Conservation (phyloP, 1,140 invertebrate genomes). For the Meloidogyne hapla region DNA sequence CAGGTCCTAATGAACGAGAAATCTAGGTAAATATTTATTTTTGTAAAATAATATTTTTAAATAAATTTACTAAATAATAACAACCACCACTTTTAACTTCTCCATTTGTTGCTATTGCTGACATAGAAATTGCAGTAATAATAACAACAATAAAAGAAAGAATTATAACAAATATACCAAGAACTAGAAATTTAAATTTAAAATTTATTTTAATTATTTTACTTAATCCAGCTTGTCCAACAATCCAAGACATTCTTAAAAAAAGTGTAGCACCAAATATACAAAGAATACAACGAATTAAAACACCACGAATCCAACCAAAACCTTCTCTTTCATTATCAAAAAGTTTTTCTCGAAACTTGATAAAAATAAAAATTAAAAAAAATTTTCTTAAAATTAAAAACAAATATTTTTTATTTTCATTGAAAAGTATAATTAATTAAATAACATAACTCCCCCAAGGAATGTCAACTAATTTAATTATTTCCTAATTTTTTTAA, state of each 20-base stretch:
- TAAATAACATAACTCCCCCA: no score
- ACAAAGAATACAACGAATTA: slow-evolving; percentile 73
- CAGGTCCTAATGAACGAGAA: slow-evolving; percentile 67
- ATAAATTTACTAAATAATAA: slow-evolving; percentile 45
- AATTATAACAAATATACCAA: slow-evolving; percentile 34
- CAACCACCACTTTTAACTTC: slow-evolving; percentile 68
- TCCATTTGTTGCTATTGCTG: slow-evolving; percentile 69
- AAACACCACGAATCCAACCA: slow-evolving; percentile 56
- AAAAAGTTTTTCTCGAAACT: slow-evolving; percentile 3
- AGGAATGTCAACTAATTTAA: no score
- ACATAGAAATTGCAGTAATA: slow-evolving; percentile 69
- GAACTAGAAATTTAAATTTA: slow-evolving; percentile 29
- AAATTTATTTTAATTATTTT: slow-evolving; percentile 20
- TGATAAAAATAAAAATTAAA: not conserved
- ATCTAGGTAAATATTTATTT: slow-evolving; percentile 79
- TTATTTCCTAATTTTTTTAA: no score
- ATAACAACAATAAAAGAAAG: slow-evolving; percentile 64
- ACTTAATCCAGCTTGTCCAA: slow-evolving; percentile 74
- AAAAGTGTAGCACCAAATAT: slow-evolving; percentile 73
- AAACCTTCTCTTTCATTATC: slow-evolving; percentile 41
- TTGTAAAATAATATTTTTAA: not conserved
- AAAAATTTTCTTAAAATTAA: not conserved
- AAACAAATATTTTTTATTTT: not conserved
- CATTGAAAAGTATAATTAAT: no score
- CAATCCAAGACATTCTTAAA: slow-evolving; percentile 70